These are phyloP conservation scores for Phalacrocorax brasilianus DNA, from an alignment of 2,113 vertebrate genomes.

Conservation along the genomic window DNA sequence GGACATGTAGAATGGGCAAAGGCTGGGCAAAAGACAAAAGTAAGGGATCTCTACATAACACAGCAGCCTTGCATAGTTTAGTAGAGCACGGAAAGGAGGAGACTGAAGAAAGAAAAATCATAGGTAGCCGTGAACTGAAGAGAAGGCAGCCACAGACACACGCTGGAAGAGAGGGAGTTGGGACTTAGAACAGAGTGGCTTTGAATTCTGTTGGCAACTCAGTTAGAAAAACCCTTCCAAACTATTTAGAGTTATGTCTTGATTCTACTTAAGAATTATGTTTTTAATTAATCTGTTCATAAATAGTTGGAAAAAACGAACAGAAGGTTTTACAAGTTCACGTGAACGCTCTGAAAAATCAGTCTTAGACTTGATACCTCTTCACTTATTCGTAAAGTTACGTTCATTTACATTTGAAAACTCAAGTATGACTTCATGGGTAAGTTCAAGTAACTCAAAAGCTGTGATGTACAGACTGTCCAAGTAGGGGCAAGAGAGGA, in stretches of 20 bases:
- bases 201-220: neutral
- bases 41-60: neutral
- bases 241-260: neutral
- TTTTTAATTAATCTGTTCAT: neutral
- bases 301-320: neutral
- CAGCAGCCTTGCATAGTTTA: no score
- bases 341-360: neutral
- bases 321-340: neutral
- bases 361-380: neutral
- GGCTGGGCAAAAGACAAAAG: neutral
- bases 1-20: neutral
- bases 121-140: neutral
- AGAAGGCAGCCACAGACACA: neutral
- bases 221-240: neutral
- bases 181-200: neutral
- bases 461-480: neutral
- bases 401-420: neutral
- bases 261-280: neutral
- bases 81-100: neutral
- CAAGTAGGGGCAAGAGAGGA: neutral
- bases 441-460: neutral
- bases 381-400: neutral
- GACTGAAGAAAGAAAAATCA: neutral
- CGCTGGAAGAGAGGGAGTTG: neutral
- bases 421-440: neutral